A percentile compares a stretch with the other conserved stretches of the same genome.
These are phyloP conservation scores for Lepidurus arcticus DNA, from an alignment of 1,140 invertebrate species.

Conservation along the genomic window DNA sequence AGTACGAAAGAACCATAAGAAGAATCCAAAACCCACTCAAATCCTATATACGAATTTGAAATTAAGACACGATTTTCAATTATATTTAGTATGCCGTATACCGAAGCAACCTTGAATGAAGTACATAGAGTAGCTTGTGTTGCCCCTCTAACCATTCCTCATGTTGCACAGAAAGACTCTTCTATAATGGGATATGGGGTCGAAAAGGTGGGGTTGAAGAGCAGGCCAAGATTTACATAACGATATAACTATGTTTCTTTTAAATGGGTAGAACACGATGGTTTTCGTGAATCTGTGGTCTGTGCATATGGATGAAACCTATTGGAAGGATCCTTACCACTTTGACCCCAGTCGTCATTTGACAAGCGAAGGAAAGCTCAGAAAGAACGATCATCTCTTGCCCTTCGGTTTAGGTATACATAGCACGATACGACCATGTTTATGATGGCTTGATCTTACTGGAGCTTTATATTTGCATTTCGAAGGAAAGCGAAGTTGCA, in stretches of 20 bases:
- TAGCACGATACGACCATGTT: conserved; percentile 30
- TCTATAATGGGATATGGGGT: conserved; percentile 55
- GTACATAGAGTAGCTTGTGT: conserved; percentile 57
- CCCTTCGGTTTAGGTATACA: conserved; percentile 66
- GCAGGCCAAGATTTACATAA: background rate
- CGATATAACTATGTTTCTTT: background rate
- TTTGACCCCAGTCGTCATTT: conserved; percentile 75
- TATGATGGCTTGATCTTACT: conserved; percentile 26
- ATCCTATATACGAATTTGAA: too few relatives aligned
- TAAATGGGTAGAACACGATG: conserved; percentile 61
- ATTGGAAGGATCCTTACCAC: conserved; percentile 62
- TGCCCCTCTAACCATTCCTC: conserved; percentile 61
- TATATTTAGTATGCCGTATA: conserved; percentile 61
- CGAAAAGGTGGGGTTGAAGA: conserved; percentile 53
- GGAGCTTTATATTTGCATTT: conserved; percentile 36
- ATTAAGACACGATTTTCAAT: background rate
- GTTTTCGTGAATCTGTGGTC: conserved; percentile 73
- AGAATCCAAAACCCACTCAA: too few relatives aligned
- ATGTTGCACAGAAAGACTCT: conserved; percentile 52
- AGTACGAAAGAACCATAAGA: background rate
- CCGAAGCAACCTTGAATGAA: conserved; percentile 67
- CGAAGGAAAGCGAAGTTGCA: conserved; percentile 65
- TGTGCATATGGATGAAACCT: conserved; percentile 62
- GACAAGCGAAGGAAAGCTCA: conserved; percentile 54
- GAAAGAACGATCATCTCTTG: conserved; percentile 61